Evolutionary conservation across 2,113 vertebrate genomes (phyloP).

Genomic region (Casuarius casuarius): DNA sequence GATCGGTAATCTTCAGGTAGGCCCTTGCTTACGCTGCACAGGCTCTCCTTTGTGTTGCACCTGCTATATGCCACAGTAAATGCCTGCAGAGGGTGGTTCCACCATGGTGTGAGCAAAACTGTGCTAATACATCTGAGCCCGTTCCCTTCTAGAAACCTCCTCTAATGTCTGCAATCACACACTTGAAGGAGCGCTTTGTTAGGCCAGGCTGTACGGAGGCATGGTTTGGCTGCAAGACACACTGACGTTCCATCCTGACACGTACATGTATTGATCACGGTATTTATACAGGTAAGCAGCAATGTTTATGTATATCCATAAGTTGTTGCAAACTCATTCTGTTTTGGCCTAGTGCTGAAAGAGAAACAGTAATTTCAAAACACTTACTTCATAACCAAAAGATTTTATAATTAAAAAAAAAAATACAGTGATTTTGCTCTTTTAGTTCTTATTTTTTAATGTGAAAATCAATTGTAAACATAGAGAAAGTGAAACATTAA

Average conservation of each 20-base stretch:
- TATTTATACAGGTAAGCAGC: not conserved
- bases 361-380: not conserved
- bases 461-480: not conserved
- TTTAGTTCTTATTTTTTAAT: not conserved
- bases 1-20: fast-evolving
- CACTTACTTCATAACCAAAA: not conserved
- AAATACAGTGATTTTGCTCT: not conserved
- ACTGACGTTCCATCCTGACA: not conserved
- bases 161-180: not conserved
- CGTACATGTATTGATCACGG: not conserved
- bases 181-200: not conserved
- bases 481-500: not conserved
- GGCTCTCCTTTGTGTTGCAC: no score
- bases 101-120: not conserved
- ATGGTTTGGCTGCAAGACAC: not conserved
- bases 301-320: not conserved
- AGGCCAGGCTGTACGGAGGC: not conserved
- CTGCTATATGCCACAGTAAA: not conserved
- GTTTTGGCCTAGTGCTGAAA: not conserved
- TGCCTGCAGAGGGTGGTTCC: not conserved
- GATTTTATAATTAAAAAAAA: not conserved
- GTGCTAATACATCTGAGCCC: not conserved
- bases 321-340: not conserved
- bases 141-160: not conserved
- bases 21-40: not conserved